These are phyloP conservation scores for Amazona ochrocephala DNA, from an alignment of 2,797 vertebrate genomes.

Conservation along the genomic window DNA sequence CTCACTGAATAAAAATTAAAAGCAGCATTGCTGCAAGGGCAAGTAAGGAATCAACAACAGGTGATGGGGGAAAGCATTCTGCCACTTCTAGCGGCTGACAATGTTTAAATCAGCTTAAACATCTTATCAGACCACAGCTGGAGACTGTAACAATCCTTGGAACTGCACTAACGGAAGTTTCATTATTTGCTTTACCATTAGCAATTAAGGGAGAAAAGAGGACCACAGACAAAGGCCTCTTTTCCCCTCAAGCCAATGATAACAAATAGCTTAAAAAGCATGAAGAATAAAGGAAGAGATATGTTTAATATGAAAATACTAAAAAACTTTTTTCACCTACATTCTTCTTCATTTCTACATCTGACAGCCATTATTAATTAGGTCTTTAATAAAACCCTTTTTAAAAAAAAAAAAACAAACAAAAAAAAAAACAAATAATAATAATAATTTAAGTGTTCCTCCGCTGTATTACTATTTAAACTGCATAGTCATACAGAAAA, in stretches of 20 bases:
- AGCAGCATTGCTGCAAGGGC: not conserved
- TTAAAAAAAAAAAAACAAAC: not conserved
- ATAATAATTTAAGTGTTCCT: not conserved
- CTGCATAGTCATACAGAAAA: not conserved
- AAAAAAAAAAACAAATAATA: no score
- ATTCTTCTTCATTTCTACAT: not conserved
- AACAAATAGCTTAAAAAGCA: not conserved
- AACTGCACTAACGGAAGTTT: not conserved
- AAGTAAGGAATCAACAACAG: not conserved
- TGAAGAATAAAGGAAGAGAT: not conserved
- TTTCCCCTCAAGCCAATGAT: not conserved
- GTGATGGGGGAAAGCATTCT: accelerated
- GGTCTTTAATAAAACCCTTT: not conserved
- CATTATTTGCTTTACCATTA: not conserved
- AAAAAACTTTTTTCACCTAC: not conserved
- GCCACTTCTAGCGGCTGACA: not conserved
- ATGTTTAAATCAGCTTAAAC: not conserved
- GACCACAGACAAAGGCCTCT: not conserved
- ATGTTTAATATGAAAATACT: not conserved
- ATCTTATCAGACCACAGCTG: not conserved
- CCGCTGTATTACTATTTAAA: not conserved
- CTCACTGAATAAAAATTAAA: not conserved
- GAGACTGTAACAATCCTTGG: not conserved
- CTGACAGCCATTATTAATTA: not conserved
- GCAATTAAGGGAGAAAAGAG: not conserved